These are phyloP conservation scores for Tigriopus californicus DNA, from an alignment of 2,888 invertebrate genomes.

Conservation along the genomic window DNA sequence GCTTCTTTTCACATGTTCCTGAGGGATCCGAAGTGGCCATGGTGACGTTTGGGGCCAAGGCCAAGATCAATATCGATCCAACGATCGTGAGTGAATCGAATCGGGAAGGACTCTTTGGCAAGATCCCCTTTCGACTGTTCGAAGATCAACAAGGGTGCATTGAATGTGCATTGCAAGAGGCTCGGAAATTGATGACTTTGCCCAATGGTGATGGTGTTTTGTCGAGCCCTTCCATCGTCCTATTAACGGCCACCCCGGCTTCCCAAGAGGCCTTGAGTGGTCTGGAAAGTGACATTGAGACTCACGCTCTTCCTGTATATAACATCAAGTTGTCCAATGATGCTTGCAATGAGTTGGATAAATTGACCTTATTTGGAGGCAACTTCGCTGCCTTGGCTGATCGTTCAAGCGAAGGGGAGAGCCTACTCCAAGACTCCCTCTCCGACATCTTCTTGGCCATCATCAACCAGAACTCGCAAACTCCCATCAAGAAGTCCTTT, in stretches of 20 bases:
- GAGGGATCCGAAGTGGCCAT: background rate
- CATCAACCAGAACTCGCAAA: background rate
- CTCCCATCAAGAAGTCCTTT: background rate
- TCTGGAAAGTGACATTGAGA: too few species aligned
- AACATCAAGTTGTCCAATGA: background rate
- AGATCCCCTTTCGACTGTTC: background rate
- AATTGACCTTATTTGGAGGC: background rate
- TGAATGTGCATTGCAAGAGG: background rate
- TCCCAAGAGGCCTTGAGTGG: background rate
- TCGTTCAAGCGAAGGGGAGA: background rate
- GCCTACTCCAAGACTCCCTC: background rate
- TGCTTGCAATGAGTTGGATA: background rate
- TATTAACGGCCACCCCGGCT: background rate
- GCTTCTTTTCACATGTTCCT: conserved; percentile 2
- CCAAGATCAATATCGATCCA: background rate
- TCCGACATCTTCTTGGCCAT: background rate
- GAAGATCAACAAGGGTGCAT: conserved; percentile 9
- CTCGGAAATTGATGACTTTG: background rate
- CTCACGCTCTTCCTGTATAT: background rate
- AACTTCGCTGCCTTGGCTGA: background rate
- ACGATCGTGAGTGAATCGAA: background rate
- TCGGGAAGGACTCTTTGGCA: conserved; percentile 9
- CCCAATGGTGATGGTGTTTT: background rate
- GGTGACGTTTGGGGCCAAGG: conserved; percentile 1
- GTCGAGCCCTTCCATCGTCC: background rate